Evolutionary conservation across 1,140 invertebrate species (phyloP), one percentile per base, ranked within the genome.

Genomic region (Drosophila yakuba): DNA sequence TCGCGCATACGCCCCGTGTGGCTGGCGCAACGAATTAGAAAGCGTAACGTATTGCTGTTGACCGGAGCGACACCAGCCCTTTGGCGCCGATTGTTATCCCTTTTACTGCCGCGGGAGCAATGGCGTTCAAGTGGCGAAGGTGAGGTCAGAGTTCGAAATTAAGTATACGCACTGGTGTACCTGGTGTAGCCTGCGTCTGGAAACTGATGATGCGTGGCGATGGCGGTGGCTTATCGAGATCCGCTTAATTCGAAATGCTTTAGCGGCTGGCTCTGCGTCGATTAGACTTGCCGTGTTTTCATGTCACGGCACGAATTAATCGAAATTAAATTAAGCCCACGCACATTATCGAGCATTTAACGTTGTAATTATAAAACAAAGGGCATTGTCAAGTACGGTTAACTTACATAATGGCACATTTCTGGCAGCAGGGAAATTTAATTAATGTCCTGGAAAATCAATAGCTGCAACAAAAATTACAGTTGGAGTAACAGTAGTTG

Each of bases 1-100:
- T 78, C 78, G 54, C 74, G 68, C 58, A 85, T 85, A 85, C 81
- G 82, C 82, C 52, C 51, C 39, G 81, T 69, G 56, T 50, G 66
- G 35, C 47, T 36, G n/a, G 39, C 23, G 48, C 17, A 23, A 8
- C 20, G 59, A 67, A 69, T 76, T 69, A 52, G 56, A 69, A 69
- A 17, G 50, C 12, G 23, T 36, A 43, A 38, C 56, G 69, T 60
- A 52, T 54, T 44, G 38, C 32, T 72, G 41, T 73, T 73, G 69
- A 72, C 67, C 69, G 8, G 20, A 23, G 38, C 28, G 32, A 50
- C n/a, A 32, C 32, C n/a, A 6, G n/a, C 35, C 44, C 39, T 8
- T n/a, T n/a, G 35, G 25, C 55, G 4, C 17, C 17, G 28, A 14
- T 38, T 32, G 17, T 17, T 12, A 28, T 14, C 28, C 23, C 10